A percentile compares a stretch with the other conserved stretches of the same genome.
Evolutionary conservation across 2,888 invertebrate species (phyloP).

Genomic region (Melanotus villosus): DNA sequence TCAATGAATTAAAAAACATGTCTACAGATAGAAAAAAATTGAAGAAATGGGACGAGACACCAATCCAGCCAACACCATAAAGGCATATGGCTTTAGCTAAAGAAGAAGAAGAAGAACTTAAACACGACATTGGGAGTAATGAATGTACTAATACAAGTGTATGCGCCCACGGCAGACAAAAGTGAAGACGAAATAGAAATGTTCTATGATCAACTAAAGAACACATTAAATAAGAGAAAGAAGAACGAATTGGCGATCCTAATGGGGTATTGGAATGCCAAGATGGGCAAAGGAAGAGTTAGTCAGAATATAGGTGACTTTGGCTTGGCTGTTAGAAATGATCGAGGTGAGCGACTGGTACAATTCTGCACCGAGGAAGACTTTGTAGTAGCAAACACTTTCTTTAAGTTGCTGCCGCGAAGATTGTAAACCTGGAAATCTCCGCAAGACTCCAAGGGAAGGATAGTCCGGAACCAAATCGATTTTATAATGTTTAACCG

Average conservation of each 20-base stretch:
- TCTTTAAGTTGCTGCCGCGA: neutral
- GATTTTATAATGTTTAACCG: neutral
- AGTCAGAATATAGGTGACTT: neutral
- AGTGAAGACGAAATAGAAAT: neutral
- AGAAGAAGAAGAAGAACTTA: no score
- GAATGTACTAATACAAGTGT: neutral
- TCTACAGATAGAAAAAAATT: no score
- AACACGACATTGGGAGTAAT: neutral
- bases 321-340: neutral
- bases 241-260: neutral
- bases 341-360: neutral
- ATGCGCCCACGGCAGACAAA: neutral
- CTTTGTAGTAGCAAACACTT: neutral
- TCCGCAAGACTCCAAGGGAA: neutral
- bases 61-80: no score
- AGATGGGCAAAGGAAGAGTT: neutral
- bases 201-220: constrained; percentile 1
- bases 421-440: neutral
- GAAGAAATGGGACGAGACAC: no score
- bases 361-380: neutral
- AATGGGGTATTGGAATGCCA: neutral
- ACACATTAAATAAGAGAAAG: neutral
- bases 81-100: no score
- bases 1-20: no score
- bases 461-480: no score